These are phyloP conservation scores for Drosophila athabasca DNA, from an alignment of 1,140 invertebrate species.

Conservation along the genomic window DNA sequence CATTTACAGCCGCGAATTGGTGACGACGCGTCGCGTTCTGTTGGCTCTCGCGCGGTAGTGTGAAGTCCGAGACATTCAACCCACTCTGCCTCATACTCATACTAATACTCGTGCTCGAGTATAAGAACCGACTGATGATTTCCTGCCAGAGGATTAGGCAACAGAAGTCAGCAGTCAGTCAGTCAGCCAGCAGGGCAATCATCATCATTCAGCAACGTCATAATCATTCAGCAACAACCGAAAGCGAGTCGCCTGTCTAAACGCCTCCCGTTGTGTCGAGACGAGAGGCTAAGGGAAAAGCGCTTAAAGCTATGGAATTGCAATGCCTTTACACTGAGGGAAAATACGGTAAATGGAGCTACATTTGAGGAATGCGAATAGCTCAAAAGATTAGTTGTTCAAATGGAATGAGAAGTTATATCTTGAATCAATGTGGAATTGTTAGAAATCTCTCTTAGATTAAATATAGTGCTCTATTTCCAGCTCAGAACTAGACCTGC, in stretches of 20 bases:
- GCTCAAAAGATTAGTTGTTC: neutral
- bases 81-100: conserved; percentile 38
- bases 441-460: no score
- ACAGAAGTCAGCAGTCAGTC: conserved; percentile 31
- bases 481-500: no score
- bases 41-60: conserved; percentile 6
- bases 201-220: conserved; percentile 40
- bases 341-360: neutral
- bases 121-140: conserved; percentile 57
- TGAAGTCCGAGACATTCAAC: neutral
- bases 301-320: neutral
- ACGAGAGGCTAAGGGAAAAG: neutral
- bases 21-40: conserved; percentile 48
- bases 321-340: conserved; percentile 14
- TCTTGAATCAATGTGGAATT: no score
- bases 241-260: conserved; percentile 18
- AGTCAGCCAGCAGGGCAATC: conserved; percentile 13
- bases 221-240: no score
- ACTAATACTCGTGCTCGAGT: conserved; percentile 12
- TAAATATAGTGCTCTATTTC: no score
- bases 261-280: no score
- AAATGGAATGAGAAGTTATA: no score
- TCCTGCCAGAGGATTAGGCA: conserved; percentile 53
- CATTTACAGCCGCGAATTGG: conserved; percentile 40
- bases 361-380: neutral